A percentile compares a stretch with the other conserved stretches of the same genome.
These are phyloP conservation scores for Himalopsyche anomala DNA, from an alignment of 2,888 invertebrate species.

Conservation along the genomic window DNA sequence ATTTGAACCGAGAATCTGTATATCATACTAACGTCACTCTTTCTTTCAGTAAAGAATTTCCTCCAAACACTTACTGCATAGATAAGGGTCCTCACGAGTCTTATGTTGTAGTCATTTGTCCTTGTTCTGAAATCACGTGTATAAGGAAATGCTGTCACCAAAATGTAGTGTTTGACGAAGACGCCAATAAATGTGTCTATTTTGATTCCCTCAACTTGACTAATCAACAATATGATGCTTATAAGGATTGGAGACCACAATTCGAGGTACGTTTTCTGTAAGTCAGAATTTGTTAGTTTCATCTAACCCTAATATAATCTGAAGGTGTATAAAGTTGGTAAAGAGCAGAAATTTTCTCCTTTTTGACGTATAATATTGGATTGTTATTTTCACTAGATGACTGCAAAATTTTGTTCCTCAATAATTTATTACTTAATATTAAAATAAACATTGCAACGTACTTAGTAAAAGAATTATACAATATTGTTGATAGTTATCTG, in stretches of 20 bases:
- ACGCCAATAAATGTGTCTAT: constrained; percentile 50
- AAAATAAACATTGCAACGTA: no score
- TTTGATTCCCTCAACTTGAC: constrained; percentile 56
- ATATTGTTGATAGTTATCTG: neutral
- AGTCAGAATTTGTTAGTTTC: neutral
- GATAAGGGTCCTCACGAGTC: constrained; percentile 58
- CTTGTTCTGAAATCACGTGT: constrained; percentile 60
- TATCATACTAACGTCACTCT: constrained; percentile 57
- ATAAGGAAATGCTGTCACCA: constrained; percentile 64
- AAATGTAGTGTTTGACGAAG: constrained; percentile 60
- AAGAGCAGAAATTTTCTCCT: no score
- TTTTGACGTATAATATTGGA: no score
- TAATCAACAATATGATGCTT: constrained; percentile 50
- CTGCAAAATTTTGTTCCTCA: no score
- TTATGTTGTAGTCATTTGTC: constrained; percentile 59
- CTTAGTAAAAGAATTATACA: neutral
- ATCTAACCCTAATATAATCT: no score
- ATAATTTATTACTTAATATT: no score
- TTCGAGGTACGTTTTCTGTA: constrained; percentile 58
- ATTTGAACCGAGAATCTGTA: constrained; percentile 58
- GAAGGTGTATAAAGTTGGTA: no score
- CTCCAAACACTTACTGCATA: constrained; percentile 62
- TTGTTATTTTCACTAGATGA: no score
- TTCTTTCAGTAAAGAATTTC: constrained; percentile 57
- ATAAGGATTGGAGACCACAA: constrained; percentile 62